These are phyloP conservation scores for Lasiommata megera DNA, from an alignment of 2,888 invertebrate species.

Conservation along the genomic window DNA sequence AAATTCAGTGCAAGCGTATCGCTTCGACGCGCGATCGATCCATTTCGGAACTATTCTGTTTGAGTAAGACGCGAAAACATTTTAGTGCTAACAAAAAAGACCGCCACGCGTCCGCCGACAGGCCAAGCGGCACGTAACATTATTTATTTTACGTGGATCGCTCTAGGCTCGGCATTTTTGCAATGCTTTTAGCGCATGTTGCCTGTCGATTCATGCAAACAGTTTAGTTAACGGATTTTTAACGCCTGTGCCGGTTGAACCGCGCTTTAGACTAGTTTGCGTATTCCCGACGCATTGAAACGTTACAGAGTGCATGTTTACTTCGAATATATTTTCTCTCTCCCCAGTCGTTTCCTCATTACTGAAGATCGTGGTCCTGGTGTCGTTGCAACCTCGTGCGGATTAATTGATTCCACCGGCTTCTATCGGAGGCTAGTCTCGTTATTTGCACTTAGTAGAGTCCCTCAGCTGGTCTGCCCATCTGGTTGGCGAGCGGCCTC, in stretches of 20 bases:
- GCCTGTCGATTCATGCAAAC: slow-evolving; percentile 55
- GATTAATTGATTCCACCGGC: no score
- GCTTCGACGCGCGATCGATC: not conserved
- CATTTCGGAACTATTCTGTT: slow-evolving; percentile 4
- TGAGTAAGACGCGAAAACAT: slow-evolving; percentile 25
- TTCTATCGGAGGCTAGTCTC: no score
- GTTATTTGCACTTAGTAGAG: no score
- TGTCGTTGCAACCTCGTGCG: no score
- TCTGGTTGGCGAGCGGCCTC: no score
- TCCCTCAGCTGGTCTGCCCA: no score
- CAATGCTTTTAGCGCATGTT: slow-evolving; percentile 58
- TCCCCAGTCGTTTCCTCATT: no score
- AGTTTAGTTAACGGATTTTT: slow-evolving; percentile 61
- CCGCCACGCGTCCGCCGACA: slow-evolving; percentile 51
- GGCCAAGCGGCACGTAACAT: slow-evolving; percentile 58
- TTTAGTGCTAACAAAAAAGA: slow-evolving; percentile 45
- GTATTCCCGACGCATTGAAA: slow-evolving; percentile 20
- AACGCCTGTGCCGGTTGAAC: slow-evolving; percentile 23
- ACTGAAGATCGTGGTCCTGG: no score
- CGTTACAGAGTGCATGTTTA: not conserved
- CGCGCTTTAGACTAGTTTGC: slow-evolving; percentile 20
- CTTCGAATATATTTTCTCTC: slow-evolving; percentile 8
- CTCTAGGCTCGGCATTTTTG: slow-evolving; percentile 44
- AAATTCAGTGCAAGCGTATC: no score
- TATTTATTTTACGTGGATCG: slow-evolving; percentile 73